Percentiles rank a stretch among this genome's conserved stretches.
Conservation (phyloP, 2,113 vertebrate species). For the Petaurus breviceps region DNA sequence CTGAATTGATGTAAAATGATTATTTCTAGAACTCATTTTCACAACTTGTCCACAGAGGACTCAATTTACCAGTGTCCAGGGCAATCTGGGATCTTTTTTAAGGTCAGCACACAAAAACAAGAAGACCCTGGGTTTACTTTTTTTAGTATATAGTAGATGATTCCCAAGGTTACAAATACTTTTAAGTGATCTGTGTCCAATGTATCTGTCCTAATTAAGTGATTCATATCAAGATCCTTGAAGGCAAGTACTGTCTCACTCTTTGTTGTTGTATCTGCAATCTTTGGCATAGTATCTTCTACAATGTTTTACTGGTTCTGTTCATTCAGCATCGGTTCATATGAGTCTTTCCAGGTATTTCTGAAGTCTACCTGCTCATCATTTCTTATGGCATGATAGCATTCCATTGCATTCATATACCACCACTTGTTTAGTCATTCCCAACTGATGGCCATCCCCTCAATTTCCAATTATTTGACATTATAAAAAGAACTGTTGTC, state of each 20-base stretch:
- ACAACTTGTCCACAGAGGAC: not conserved
- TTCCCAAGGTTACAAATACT: not conserved
- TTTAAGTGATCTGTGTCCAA: not conserved
- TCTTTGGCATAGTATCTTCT: not conserved
- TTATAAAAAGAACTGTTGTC: no score
- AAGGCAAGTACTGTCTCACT: not conserved
- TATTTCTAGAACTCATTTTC: not conserved
- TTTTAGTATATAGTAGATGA: not conserved
- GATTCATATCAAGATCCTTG: not conserved
- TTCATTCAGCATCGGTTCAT: no score
- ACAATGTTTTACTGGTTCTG: no score
- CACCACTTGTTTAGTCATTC: no score
- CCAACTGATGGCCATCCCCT: no score
- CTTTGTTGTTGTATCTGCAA: not conserved
- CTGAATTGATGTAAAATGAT: not conserved
- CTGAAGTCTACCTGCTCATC: no score
- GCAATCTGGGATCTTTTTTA: not conserved
- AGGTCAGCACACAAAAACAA: no score
- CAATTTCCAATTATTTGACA: no score
- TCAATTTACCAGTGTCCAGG: not conserved
- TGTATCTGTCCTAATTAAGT: not conserved
- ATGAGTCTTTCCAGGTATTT: no score
- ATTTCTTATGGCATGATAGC: no score
- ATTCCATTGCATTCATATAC: no score
- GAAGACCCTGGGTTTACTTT: not conserved